phyloP scores from a whole-genome alignment of 2,113 vertebrate species.

The Turdus rufiventris region DNA sequence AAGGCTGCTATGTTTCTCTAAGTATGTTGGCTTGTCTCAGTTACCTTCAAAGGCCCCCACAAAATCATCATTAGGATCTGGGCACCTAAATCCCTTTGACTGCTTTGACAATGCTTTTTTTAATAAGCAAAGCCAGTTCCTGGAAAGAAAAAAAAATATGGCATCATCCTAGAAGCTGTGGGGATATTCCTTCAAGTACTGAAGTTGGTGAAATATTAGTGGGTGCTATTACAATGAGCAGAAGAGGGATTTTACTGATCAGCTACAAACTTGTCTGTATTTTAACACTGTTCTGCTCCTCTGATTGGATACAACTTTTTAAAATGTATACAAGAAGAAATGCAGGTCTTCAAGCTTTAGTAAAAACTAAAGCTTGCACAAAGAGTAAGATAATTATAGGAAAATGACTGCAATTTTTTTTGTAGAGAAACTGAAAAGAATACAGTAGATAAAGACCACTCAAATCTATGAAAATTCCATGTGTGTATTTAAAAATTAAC shows the following conservation, averaged over 20 bases:
- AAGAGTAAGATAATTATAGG: neutral
- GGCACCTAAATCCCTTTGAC: neutral
- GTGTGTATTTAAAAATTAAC: neutral
- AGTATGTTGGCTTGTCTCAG: neutral
- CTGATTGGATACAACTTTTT: neutral
- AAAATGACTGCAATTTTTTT: neutral
- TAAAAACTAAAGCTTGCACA: neutral
- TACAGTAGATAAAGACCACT: neutral
- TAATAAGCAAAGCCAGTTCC: neutral
- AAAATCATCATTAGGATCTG: neutral
- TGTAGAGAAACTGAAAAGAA: neutral
- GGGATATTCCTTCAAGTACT: neutral
- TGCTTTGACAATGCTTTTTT: neutral
- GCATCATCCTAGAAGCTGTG: neutral
- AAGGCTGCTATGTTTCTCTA: neutral
- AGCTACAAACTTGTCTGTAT: neutral
- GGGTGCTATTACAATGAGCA: neutral
- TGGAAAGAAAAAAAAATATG: neutral
- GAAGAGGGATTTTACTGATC: neutral
- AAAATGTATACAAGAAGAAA: neutral
- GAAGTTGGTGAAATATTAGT: neutral
- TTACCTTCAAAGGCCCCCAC: neutral
- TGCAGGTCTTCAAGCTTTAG: neutral
- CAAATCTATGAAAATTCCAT: neutral
- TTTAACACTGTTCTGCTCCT: neutral